Percentiles rank a stretch among this genome's conserved stretches.
Evolutionary conservation across 1,140 invertebrate genomes (phyloP).

Genomic region (Oryzaephilus surinamensis): DNA sequence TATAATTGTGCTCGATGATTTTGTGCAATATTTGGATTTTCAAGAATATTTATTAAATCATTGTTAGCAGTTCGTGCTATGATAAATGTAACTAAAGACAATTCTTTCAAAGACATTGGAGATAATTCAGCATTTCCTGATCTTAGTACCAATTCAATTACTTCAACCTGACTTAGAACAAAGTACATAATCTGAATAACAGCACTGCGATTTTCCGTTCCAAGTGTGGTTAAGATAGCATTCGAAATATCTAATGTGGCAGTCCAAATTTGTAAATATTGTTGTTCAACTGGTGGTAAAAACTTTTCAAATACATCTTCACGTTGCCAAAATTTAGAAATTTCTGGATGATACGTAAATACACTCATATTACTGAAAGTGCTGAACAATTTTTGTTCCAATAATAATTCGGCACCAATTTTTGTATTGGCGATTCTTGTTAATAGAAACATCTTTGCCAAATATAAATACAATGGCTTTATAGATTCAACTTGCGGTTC

Average conservation of each 20-base stretch:
- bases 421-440: constrained; percentile 59
- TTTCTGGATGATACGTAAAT: constrained; percentile 65
- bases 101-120: constrained; percentile 45
- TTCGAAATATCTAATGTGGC: constrained; percentile 71
- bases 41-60: constrained; percentile 30
- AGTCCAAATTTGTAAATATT: constrained; percentile 72
- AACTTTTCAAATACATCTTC: constrained; percentile 28
- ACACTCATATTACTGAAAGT: constrained; percentile 67
- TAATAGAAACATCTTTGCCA: constrained; percentile 77
- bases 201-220: constrained; percentile 69
- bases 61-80: constrained; percentile 62
- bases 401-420: constrained; percentile 61
- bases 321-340: constrained; percentile 38
- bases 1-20: constrained; percentile 48
- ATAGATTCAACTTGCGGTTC: constrained; percentile 58
- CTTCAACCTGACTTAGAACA: constrained; percentile 68
- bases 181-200: constrained; percentile 69
- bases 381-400: constrained; percentile 63
- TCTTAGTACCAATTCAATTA: constrained; percentile 63
- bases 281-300: constrained; percentile 45
- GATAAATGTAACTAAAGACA: constrained; percentile 36
- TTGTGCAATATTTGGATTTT: constrained; percentile 39
- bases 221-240: constrained; percentile 68
- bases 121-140: constrained; percentile 54
- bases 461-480: constrained; percentile 73